Percentiles rank a stretch among this genome's conserved stretches.
phyloP scores from a whole-genome alignment of 2,888 invertebrate genomes.

The Anagyrus pseudococci region DNA sequence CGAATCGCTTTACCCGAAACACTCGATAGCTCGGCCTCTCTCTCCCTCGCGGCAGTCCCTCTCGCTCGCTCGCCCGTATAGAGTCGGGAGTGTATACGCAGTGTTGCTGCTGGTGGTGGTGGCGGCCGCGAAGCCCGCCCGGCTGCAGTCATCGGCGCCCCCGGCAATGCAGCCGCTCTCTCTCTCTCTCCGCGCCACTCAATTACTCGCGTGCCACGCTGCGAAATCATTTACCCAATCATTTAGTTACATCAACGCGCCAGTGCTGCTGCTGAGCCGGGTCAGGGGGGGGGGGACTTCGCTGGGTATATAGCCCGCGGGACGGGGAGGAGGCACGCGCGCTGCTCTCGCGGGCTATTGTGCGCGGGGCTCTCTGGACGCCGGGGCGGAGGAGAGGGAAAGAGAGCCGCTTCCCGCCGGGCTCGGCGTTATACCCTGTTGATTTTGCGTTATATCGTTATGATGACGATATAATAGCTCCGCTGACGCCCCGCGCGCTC shows the following conservation, averaged over 20 bases:
- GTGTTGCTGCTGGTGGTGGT: no score
- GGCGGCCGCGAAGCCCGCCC: no score
- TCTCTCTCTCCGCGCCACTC: constrained; percentile 58
- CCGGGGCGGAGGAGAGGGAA: neutral
- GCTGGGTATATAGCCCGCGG: no score
- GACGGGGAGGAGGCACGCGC: constrained; percentile 10
- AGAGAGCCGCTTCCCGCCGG: constrained; percentile 45
- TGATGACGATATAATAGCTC: constrained; percentile 61
- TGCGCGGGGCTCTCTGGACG: no score
- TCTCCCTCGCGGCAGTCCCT: neutral
- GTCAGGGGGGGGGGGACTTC: no score
- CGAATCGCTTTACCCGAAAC: constrained; percentile 36
- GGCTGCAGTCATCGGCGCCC: constrained; percentile 31
- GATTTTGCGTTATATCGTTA: constrained; percentile 61
- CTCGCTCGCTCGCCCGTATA: no score
- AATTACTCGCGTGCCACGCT: constrained; percentile 60
- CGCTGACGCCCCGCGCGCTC: no score
- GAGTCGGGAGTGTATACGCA: no score
- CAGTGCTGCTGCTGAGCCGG: no score
- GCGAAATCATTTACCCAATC: constrained; percentile 63
- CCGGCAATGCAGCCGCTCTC: constrained; percentile 38
- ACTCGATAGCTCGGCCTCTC: neutral
- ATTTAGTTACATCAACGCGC: constrained; percentile 61
- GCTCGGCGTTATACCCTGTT: no score
- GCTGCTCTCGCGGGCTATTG: no score